These are phyloP conservation scores for Rapana venosa DNA, from an alignment of 2,888 invertebrate species.

Conservation along the genomic window DNA sequence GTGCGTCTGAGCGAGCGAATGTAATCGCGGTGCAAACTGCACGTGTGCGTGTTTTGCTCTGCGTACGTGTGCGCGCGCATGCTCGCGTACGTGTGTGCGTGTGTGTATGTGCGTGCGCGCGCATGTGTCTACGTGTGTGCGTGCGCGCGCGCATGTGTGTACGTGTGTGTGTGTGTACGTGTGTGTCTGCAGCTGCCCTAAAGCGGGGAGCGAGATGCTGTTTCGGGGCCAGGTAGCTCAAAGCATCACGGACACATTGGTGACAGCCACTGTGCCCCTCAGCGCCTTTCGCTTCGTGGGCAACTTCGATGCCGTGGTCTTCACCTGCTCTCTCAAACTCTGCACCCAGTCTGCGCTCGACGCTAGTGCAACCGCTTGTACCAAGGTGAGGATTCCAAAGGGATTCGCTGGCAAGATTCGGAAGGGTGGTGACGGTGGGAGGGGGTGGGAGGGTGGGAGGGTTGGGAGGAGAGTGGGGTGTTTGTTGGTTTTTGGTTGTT, in stretches of 20 bases:
- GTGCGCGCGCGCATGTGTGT: neutral
- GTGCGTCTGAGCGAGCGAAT: neutral
- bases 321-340: slow-evolving; percentile 28
- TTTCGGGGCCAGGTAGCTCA: neutral
- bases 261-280: neutral
- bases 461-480: no score
- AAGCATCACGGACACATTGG: neutral
- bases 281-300: slow-evolving; percentile 37
- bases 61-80: neutral
- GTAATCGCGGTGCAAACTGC: neutral
- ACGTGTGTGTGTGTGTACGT: neutral
- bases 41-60: no score
- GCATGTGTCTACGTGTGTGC: neutral
- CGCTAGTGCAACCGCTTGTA: neutral
- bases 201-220: neutral
- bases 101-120: neutral
- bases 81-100: neutral
- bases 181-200: slow-evolving; percentile 31
- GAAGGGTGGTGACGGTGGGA: no score
- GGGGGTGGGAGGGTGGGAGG: no score
- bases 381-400: neutral
- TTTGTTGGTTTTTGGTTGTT: neutral
- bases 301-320: slow-evolving; percentile 1
- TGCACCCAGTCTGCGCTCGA: neutral
- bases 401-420: neutral